These are phyloP conservation scores for Larimichthys polyactis DNA, from an alignment of 2,113 vertebrate species.

Conservation along the genomic window DNA sequence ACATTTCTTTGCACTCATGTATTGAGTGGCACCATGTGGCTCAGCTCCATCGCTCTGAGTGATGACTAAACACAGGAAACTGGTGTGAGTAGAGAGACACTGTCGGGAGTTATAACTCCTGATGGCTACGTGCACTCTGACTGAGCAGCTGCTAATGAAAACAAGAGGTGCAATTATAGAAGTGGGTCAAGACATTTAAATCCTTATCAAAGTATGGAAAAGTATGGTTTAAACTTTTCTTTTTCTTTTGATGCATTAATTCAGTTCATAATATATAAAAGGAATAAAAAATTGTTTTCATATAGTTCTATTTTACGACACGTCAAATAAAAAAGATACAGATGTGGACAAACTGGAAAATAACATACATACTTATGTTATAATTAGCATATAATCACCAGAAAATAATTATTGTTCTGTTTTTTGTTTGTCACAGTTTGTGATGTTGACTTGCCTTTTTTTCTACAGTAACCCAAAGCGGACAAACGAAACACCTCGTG, in stretches of 20 bases:
- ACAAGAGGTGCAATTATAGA: constrained; percentile 46
- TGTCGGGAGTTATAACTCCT: constrained; percentile 17
- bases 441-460: too few relatives aligned
- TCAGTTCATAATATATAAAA: background rate
- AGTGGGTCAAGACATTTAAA: constrained; percentile 33
- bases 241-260: background rate
- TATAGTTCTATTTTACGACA: too few relatives aligned
- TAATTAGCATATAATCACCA: too few relatives aligned
- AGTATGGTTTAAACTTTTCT: background rate
- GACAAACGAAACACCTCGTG: too few relatives aligned
- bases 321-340: too few relatives aligned
- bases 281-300: background rate
- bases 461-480: too few relatives aligned
- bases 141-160: constrained; percentile 54
- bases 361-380: too few relatives aligned
- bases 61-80: constrained; percentile 42
- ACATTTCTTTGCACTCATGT: background rate
- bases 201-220: constrained; percentile 10
- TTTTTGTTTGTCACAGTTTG: too few relatives aligned
- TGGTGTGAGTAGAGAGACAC: constrained; percentile 20
- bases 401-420: too few relatives aligned
- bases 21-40: constrained; percentile 1
- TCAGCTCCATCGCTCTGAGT: background rate
- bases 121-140: constrained; percentile 26
- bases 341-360: too few relatives aligned